phyloP scores from a whole-genome alignment of 2,888 invertebrate genomes.

The Melinaea marsaeus region DNA sequence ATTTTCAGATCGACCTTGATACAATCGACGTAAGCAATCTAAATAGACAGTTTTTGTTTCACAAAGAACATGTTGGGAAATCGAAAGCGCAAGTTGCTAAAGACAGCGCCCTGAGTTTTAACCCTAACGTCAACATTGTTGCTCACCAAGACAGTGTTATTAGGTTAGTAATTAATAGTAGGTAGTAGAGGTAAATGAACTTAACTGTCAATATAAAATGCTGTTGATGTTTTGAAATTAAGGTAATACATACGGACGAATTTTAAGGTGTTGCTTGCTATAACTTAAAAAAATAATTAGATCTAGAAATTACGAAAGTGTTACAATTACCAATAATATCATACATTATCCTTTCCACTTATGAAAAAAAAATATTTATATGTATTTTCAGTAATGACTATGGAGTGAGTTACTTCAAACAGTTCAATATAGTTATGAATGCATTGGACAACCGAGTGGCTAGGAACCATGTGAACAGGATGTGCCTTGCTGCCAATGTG shows the following conservation, averaged over 20 bases:
- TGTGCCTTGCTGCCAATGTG: slow-evolving; percentile 96
- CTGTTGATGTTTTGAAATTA: background rate
- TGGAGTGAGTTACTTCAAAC: slow-evolving; percentile 93
- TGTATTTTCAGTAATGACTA: slow-evolving; percentile 86
- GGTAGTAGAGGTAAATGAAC: slow-evolving; percentile 19
- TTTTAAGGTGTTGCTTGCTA: no score
- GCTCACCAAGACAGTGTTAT: slow-evolving; percentile 96
- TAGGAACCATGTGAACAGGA: slow-evolving; percentile 98
- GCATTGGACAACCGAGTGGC: slow-evolving; percentile 98
- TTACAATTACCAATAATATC: background rate
- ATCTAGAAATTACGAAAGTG: background rate
- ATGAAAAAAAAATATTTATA: background rate
- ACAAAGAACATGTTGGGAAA: slow-evolving; percentile 98
- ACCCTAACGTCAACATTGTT: slow-evolving; percentile 91
- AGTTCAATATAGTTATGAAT: slow-evolving; percentile 95
- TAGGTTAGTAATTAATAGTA: slow-evolving; percentile 77
- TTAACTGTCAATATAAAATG: background rate
- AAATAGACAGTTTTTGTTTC: slow-evolving; percentile 99
- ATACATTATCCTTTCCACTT: background rate
- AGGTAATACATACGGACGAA: no score
- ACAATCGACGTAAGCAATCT: slow-evolving; percentile 99
- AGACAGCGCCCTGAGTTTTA: slow-evolving; percentile 92
- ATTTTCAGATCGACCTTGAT: slow-evolving; percentile 96
- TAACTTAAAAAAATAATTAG: no score
- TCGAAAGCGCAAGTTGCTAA: slow-evolving; percentile 96